Base-by-base conservation (phyloP, 2,113 vertebrate genomes). In the Pseudopodoces humilis region DNA sequence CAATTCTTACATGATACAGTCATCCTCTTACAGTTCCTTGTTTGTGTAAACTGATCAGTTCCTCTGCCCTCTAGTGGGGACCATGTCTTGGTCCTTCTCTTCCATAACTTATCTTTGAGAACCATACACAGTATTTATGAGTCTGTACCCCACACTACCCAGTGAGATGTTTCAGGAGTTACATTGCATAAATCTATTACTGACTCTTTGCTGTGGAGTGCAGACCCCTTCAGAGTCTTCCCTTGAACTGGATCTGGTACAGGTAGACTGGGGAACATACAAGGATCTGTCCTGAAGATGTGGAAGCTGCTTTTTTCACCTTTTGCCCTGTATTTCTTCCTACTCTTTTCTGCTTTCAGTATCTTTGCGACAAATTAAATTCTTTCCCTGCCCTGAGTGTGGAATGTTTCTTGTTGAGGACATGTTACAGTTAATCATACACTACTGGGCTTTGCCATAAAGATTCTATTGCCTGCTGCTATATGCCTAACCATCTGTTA, bases 351-450 rank as follows among this genome's bases (percentile, higher is more conserved):
- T 62, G 10, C 24, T 75, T 83, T 35, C 52, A 55, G 8, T 53
- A n/a, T 68, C 35, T 19, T n/a, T 52, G 19, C 56, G 56, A 33
- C 39, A 63, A 87, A 30, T 13, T 21, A 85, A 90, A 71, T 64
- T 52, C 33, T 68, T 79, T 41, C 23, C 13, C 44, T 56, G 16
- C 35, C 62, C 33, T 23, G 19, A 70, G 35, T 37, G 27, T 39
- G 43, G 33, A 59, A 33, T 8, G 9, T 69, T 79, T 80, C 76
- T 65, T 49, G 31, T 23, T 64, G 58, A 86, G 1, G 7, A 52
- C 41, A 44, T 13, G 28, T 75, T 55, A 68, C 0, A 0, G 35
- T 68, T 24, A n/a, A 25, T 44, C 58, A 65, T 7, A 5, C 0
- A 1, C 28, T 58, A 21, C 25, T 43, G 81, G 74, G 41, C 55